These are phyloP conservation scores for Crotalus helleri DNA, from an alignment of 2,113 vertebrate genomes.

Conservation along the genomic window DNA sequence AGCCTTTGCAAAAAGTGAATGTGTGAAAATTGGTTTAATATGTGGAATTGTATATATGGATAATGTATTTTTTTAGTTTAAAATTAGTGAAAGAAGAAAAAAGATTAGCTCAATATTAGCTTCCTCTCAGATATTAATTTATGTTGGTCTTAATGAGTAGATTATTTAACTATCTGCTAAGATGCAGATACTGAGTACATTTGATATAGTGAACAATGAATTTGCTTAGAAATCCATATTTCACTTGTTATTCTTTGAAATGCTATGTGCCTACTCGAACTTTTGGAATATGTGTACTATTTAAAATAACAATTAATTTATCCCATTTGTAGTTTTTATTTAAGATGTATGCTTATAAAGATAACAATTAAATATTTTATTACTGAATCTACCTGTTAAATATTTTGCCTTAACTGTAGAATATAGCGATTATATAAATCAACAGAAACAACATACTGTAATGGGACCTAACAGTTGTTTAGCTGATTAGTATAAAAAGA, in stretches of 20 bases:
- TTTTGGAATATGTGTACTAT: conserved; percentile 23
- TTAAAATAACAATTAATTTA: conserved; percentile 40
- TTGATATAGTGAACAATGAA: background rate
- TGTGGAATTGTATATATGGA: background rate
- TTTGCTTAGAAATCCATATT: conserved; percentile 19
- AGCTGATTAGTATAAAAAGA: background rate
- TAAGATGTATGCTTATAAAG: conserved; percentile 45
- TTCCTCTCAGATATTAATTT: background rate
- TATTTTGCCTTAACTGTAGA: conserved; percentile 44
- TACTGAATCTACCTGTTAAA: conserved; percentile 32
- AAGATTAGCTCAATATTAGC: background rate
- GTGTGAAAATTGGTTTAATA: conserved; percentile 25
- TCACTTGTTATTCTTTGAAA: background rate
- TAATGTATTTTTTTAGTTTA: background rate
- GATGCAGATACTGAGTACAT: background rate
- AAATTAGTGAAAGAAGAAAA: background rate
- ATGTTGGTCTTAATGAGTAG: background rate
- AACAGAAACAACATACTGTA: background rate
- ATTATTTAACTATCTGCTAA: background rate
- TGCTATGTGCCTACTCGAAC: conserved; percentile 21
- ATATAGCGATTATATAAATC: background rate
- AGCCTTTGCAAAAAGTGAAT: background rate
- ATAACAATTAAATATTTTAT: conserved; percentile 45
- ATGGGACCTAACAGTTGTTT: background rate
- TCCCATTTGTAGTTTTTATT: conserved; percentile 38